phyloP scores from a whole-genome alignment of 2,888 invertebrate species.

The Drosophila mercatorum region DNA sequence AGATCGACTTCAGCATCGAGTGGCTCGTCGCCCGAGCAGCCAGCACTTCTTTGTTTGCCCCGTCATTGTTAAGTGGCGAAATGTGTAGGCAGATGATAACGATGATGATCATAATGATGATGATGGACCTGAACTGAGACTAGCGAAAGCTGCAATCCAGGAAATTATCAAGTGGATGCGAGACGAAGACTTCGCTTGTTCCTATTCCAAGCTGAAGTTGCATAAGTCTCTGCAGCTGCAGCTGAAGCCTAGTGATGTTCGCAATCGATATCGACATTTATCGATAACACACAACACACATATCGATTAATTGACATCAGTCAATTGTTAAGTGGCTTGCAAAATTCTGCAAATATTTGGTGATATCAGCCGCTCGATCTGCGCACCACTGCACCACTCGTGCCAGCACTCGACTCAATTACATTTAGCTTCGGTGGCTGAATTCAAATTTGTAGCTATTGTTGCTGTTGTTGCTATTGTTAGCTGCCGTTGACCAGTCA shows the following conservation, averaged over 20 bases:
- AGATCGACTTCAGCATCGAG: conserved; percentile 39
- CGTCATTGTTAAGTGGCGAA: conserved; percentile 59
- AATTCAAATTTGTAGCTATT: conserved; percentile 29
- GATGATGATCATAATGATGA: conserved; percentile 16
- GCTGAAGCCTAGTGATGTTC: too few relatives aligned
- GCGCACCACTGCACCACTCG: conserved; percentile 26
- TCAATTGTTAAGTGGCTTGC: background rate
- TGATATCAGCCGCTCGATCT: conserved; percentile 30
- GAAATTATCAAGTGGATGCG: conserved; percentile 18
- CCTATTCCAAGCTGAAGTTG: background rate
- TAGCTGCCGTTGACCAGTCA: conserved; percentile 61
- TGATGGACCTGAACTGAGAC: conserved; percentile 20
- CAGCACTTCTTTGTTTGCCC: conserved; percentile 41
- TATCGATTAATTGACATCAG: conserved; percentile 6
- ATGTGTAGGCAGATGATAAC: conserved; percentile 50
- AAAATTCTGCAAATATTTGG: conserved; percentile 32
- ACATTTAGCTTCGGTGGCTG: conserved; percentile 36
- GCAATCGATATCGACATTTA: background rate
- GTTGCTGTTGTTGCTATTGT: conserved; percentile 10
- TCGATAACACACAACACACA: background rate
- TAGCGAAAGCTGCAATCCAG: conserved; percentile 46
- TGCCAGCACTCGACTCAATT: conserved; percentile 40
- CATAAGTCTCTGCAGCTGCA: too few relatives aligned
- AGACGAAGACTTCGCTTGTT: background rate
- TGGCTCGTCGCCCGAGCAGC: conserved; percentile 25